Base-by-base conservation (phyloP, 2,113 vertebrate genomes). In the Calyptomena viridis region DNA sequence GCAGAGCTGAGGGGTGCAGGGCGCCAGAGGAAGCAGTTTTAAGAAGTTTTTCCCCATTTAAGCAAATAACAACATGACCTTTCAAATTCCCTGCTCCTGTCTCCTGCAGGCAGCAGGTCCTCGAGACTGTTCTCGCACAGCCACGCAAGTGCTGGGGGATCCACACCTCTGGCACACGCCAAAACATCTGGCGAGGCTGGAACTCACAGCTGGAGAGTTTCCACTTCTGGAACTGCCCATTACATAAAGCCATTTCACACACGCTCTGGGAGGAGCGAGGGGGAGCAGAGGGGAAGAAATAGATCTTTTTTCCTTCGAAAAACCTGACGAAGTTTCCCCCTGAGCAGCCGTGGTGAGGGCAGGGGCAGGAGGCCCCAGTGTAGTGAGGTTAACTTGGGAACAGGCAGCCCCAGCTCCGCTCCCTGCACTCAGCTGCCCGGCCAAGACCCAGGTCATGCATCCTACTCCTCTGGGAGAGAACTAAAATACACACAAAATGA, bases 101-200 rank as follows among this genome's bases (percentile, higher is more conserved):
- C 95, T 90, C 35, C 95, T 88, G 94, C 3, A 56, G 94, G 90
- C 92, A 93, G 93, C 95, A 93, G 94, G 95, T 97, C 95, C 90
- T 85, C 2, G 6, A 87, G 81, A 49, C 4, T 62, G 83, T 93
- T 92, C 92, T 90, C 94, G 75, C 93, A 78, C 16, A 35, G 96
- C 92, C 90, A 90, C 44, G 80, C 92, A 93, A 95, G 86, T 68
- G 95, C 73, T 80, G 74, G 86, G 81, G 92, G 95, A 90, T 69
- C 94, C 3, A 53, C 11, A 25, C 79, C 87, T 85, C 85, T 5
- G 56, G 93, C 83, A 28, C 42, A 44, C 22, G 86, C 96, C 91
- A 90, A 95, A 96, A 96, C 96, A 96, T 96, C 96, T 97, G 96
- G 96, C 30, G 50, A 87, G 85, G 85, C 83, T 96, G 95, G 96